These are phyloP conservation scores for Andrena flavipes DNA, from an alignment of 2,888 invertebrate genomes.

Conservation along the genomic window DNA sequence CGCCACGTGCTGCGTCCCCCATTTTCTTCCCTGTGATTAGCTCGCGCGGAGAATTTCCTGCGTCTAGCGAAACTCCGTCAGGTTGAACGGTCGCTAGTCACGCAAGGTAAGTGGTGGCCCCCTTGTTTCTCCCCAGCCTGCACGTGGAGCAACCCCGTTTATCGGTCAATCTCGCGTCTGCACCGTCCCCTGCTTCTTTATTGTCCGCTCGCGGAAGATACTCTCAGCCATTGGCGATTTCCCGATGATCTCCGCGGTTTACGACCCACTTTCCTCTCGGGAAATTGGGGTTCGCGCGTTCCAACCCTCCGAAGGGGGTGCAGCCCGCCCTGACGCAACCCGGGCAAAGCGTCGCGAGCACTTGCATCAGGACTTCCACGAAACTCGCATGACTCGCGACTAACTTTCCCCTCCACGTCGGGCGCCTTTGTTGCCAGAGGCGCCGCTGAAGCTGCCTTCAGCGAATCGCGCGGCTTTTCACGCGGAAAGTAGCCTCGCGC, in stretches of 20 bases:
- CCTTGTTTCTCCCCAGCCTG: constrained; percentile 45
- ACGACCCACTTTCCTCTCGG: constrained; percentile 29
- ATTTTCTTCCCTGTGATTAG: background rate
- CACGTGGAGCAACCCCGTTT: constrained; percentile 32
- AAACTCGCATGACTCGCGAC: background rate
- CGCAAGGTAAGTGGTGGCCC: constrained; percentile 67
- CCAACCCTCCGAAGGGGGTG: background rate
- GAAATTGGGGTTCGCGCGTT: background rate
- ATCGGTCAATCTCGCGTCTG: constrained; percentile 2
- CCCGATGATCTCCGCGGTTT: constrained; percentile 6
- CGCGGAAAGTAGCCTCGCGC: background rate
- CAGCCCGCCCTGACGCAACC: background rate
- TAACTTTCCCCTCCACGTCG: background rate
- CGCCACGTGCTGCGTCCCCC: background rate
- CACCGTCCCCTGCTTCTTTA: background rate
- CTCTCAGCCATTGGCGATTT: constrained; percentile 8
- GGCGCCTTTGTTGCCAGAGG: background rate
- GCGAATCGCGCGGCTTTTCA: constrained; percentile 2
- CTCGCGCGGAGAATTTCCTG: background rate
- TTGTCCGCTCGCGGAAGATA: constrained; percentile 50
- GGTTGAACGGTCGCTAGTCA: constrained; percentile 21
- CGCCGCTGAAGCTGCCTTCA: background rate
- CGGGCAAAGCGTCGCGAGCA: background rate
- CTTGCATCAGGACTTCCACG: background rate
- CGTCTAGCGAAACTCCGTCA: background rate